Conservation (phyloP, 2,888 invertebrate genomes). For the Drosophila tanythrix region DNA sequence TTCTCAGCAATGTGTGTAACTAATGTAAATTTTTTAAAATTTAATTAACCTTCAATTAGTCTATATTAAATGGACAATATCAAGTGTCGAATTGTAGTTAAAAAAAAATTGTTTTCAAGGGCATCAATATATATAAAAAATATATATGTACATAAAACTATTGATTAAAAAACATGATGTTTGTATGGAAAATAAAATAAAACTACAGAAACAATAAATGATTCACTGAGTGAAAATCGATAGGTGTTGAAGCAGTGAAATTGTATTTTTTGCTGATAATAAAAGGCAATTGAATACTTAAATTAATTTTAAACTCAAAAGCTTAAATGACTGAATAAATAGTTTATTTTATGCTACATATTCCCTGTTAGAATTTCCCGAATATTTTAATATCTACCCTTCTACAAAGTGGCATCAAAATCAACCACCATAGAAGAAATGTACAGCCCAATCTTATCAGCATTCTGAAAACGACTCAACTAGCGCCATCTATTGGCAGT, state of each 20-base stretch:
- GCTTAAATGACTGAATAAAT: neutral
- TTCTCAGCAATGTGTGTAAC: neutral
- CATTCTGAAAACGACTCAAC: neutral
- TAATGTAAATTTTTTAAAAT: neutral
- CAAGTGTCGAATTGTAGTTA: too few relatives aligned
- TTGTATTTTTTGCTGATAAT: neutral
- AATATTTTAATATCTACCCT: neutral
- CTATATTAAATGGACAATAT: too few relatives aligned
- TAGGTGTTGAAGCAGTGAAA: neutral
- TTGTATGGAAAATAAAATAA: neutral
- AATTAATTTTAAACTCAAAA: neutral
- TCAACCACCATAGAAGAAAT: conserved; percentile 16
- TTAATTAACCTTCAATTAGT: too few relatives aligned
- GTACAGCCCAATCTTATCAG: conserved; percentile 11
- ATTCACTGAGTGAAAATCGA: neutral
- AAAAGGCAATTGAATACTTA: neutral
- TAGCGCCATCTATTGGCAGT: conserved; percentile 70
- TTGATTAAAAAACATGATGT: neutral
- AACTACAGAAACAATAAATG: neutral
- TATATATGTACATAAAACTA: neutral
- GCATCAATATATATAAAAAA: neutral
- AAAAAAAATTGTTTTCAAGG: too few relatives aligned
- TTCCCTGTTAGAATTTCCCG: neutral
- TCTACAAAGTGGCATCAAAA: neutral
- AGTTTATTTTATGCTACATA: neutral